Base-by-base conservation (phyloP, 2,797 vertebrate species). In the Pseudochromis fuscus region DNA sequence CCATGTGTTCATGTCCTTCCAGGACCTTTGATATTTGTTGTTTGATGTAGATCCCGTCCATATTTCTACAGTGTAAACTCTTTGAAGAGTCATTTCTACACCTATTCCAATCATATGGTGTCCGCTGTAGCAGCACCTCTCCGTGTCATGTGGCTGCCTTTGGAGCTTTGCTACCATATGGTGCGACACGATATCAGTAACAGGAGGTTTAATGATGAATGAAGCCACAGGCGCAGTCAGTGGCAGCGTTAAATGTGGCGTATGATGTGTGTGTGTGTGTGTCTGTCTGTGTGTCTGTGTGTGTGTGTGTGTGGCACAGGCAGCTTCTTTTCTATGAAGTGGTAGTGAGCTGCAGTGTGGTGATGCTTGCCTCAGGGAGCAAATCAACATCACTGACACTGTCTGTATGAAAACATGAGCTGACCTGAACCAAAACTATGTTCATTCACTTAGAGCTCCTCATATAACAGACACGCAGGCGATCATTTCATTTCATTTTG, bases 211-310 rank as follows among this genome's bases (percentile, higher is more conserved):
- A 82, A 85, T 75, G 64, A 53, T 83, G 75, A 82, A 87, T 83
- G 82, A 82, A 79, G 80, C 72, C 72, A 44, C 35, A 15, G 28
- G 21, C 35, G 52, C 49, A 25, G 28, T 45, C 28, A 73, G 58
- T 28, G 18, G 38, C 61, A 15, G 67, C 21, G 85, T 71, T 88
- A 69, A 92, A 88, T 84, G 87, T 58, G 71, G 77, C 55, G 28
- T 78, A 49, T 82, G 74, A 79, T 83, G 50, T 37, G 68, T 30
- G 33, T 46, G 25, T 52, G 24, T 55, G 50, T 67, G 52, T 48
- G 11, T 13, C 15, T 46, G 25, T 52, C 21, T 55, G 50, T 67
- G 52, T 48, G 11, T 13, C 15, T 83, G 50, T 37, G 68, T 30
- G 33, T 46, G 25, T 52, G 24, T 55, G 50, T 67, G 52, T 48